Evolutionary conservation across 2,797 vertebrate genomes (phyloP).

Genomic region (Scyliorhinus canicula): DNA sequence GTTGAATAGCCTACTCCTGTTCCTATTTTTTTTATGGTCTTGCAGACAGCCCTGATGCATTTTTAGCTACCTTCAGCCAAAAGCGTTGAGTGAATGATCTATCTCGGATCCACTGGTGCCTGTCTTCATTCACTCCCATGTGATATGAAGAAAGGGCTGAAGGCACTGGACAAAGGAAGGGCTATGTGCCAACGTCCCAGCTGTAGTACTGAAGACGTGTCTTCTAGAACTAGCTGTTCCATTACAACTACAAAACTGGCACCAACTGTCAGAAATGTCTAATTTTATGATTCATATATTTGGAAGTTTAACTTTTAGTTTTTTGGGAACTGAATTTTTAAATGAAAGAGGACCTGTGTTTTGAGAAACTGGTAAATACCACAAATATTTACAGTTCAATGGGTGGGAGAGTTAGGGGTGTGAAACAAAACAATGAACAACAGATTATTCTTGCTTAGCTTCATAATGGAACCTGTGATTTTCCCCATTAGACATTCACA

Average conservation of each 20-base stretch:
- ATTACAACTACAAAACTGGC: not conserved
- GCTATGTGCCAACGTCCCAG: not conserved
- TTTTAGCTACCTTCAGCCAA: not conserved
- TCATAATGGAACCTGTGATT: too few relatives aligned
- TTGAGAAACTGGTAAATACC: not conserved
- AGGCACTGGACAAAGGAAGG: not conserved
- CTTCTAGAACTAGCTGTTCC: not conserved
- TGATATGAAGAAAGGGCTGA: too few relatives aligned
- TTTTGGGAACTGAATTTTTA: not conserved
- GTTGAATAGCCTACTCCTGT: too few relatives aligned
- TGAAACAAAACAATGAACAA: too few relatives aligned
- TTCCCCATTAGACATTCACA: too few relatives aligned
- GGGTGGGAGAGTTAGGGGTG: not conserved
- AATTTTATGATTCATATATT: not conserved
- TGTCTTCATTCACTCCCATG: not conserved
- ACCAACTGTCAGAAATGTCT: not conserved
- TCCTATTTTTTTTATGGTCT: too few relatives aligned
- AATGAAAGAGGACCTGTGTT: not conserved
- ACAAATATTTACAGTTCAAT: not conserved
- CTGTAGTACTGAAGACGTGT: not conserved
- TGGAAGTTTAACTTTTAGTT: not conserved
- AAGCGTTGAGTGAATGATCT: not conserved
- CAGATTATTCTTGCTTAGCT: too few relatives aligned
- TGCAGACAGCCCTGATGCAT: too few relatives aligned
- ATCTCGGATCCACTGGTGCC: not conserved